Base-by-base conservation (phyloP, 1,140 invertebrate genomes). In the Galendromus occidentalis region DNA sequence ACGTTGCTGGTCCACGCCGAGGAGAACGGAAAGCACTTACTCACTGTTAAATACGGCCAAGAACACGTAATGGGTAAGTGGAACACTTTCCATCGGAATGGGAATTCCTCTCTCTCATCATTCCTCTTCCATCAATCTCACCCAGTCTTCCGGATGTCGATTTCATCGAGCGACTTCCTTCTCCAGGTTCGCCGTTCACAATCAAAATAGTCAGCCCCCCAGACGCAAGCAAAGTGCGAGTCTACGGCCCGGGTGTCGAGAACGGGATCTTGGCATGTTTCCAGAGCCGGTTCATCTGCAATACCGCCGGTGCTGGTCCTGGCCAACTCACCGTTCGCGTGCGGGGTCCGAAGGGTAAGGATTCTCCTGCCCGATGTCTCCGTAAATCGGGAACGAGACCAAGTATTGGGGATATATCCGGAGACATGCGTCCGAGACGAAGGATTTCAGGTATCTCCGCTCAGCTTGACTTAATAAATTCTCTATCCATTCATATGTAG, bases 241-340 rank as follows among this genome's bases (percentile, higher is more conserved):
- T 74, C 33, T 72, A 70, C 44, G 77, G 77, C 7, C 75, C 76
- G 6, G 76, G 77, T 29, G 73, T 78, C n/a, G 73, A 77, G 66
- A 70, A 76, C 66, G 77, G 77, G 65, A 75, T 78, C 55, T 68
- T 78, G 65, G 75, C 76, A 51, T 75, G 68, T 42, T 78, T 72
- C 68, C 71, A 75, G 68, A 76, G 74, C 44, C 68, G 73, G 55
- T 80, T 80, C 69, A 73, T 78, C 29, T 76, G 78, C 39, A 78
- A 80, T 64, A 80, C 79, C 1, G 67, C 72, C 63, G 79, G 79
- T 12, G 79, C 79, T 7, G 80, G 79, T 17, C 77, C 79, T 39
- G 75, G 76, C 17, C 76, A 76, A 67, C 67, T 77, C 7, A 81
- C 77, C 20, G 79, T 80, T 9, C 69, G 78, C 66, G 78, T 80